phyloP scores from a whole-genome alignment of 2,888 invertebrate genomes.

The Heliconius hortense region DNA sequence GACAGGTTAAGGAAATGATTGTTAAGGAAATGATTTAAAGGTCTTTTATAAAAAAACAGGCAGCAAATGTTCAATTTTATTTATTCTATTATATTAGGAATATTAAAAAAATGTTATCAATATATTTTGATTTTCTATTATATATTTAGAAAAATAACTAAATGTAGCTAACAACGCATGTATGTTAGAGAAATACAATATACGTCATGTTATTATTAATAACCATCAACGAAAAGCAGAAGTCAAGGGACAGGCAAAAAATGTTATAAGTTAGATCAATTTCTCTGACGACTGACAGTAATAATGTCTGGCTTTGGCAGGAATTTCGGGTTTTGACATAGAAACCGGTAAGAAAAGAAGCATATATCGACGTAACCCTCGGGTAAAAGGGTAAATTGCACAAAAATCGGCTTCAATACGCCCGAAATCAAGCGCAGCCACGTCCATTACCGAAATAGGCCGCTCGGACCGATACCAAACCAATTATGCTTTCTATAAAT shows the following conservation, averaged over 20 bases:
- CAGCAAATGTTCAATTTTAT: background rate
- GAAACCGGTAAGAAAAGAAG: constrained; percentile 16
- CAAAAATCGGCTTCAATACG: constrained; percentile 48
- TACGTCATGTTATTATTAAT: constrained; percentile 1
- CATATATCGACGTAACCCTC: constrained; percentile 26
- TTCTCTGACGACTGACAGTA: constrained; percentile 1
- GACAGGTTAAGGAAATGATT: too few species aligned
- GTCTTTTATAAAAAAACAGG: background rate
- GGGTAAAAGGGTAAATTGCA: constrained; percentile 37
- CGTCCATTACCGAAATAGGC: constrained; percentile 65
- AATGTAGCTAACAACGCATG: background rate
- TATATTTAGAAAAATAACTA: background rate
- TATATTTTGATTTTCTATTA: too few species aligned
- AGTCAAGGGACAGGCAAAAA: background rate
- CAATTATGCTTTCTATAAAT: constrained; percentile 59
- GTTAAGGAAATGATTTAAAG: too few species aligned
- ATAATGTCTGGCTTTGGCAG: constrained; percentile 2
- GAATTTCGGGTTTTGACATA: background rate
- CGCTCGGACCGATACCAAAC: constrained; percentile 57
- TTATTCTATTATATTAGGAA: too few species aligned
- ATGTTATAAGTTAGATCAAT: constrained; percentile 6
- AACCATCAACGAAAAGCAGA: background rate
- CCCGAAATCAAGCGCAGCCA: constrained; percentile 51
- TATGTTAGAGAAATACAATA: background rate
- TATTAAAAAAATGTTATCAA: too few species aligned